These are phyloP conservation scores for Takifugu flavidus DNA, from an alignment of 2,113 vertebrate genomes.

Conservation along the genomic window DNA sequence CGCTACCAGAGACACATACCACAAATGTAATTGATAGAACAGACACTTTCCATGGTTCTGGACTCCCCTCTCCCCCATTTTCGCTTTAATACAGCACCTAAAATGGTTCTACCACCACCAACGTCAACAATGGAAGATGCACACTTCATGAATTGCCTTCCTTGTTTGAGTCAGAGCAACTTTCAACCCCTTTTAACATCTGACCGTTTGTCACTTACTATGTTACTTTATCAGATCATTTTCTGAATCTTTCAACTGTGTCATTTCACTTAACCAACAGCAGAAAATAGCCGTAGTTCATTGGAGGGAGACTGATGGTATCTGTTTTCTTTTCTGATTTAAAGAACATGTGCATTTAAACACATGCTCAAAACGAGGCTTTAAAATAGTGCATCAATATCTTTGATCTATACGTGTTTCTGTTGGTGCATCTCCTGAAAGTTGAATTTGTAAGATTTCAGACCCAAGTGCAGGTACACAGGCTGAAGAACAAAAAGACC, in stretches of 20 bases:
- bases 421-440: too few species aligned
- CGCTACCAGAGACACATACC: constrained; percentile 55
- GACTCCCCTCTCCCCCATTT: constrained; percentile 25
- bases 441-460: too few species aligned
- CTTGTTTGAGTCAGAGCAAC: constrained; percentile 25
- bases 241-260: neutral
- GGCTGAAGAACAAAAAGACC: too few species aligned
- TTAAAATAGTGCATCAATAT: too few species aligned
- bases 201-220: constrained; percentile 26
- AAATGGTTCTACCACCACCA: constrained; percentile 32
- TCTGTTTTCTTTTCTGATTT: too few species aligned
- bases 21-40: constrained; percentile 63
- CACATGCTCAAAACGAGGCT: too few species aligned
- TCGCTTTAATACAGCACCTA: constrained; percentile 35
- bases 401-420: too few species aligned
- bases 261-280: constrained; percentile 13
- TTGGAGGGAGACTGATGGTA: constrained; percentile 3
- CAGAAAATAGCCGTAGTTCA: constrained; percentile 17
- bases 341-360: too few species aligned
- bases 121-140: constrained; percentile 36
- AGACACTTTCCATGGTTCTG: constrained; percentile 52
- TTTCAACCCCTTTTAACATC: neutral
- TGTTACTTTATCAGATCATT: constrained; percentile 13
- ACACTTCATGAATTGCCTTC: constrained; percentile 39
- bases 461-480: too few species aligned